A percentile compares a stretch with the other conserved stretches of the same genome.
phyloP scores from a whole-genome alignment of 2,888 invertebrate species.

The Tyria jacobaeae region DNA sequence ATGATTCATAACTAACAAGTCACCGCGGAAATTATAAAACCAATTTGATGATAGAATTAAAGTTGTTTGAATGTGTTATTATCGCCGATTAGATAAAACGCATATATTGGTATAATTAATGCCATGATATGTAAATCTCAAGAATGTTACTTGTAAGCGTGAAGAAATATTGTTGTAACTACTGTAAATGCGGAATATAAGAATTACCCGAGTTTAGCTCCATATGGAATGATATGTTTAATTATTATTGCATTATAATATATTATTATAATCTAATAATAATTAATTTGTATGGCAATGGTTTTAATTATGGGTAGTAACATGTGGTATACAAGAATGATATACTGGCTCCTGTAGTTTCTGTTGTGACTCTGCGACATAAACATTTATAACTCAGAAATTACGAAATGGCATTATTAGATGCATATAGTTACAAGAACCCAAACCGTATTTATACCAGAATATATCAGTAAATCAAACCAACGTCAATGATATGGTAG shows the following conservation, averaged over 20 bases:
- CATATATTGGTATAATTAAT: background rate
- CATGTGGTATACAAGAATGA: no score
- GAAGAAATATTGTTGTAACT: background rate
- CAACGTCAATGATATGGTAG: no score
- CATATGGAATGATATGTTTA: background rate
- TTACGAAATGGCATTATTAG: no score
- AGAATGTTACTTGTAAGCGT: background rate
- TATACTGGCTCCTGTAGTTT: no score
- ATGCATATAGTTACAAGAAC: no score
- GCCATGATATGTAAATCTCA: background rate
- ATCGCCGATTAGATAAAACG: background rate
- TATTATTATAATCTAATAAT: no score
- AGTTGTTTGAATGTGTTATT: background rate
- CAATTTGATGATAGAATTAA: background rate
- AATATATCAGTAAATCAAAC: no score
- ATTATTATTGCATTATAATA: background rate
- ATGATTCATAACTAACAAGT: background rate
- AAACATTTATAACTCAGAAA: no score
- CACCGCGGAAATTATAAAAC: background rate
- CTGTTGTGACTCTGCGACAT: no score
- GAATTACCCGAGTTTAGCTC: background rate
- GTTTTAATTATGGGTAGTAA: no score
- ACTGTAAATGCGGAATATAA: background rate
- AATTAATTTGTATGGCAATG: no score
- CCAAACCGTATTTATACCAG: no score